A percentile compares a stretch with the other conserved stretches of the same genome.
These are phyloP conservation scores for Eudyptes chrysolophus DNA, from an alignment of 2,113 vertebrate species.

Conservation along the genomic window DNA sequence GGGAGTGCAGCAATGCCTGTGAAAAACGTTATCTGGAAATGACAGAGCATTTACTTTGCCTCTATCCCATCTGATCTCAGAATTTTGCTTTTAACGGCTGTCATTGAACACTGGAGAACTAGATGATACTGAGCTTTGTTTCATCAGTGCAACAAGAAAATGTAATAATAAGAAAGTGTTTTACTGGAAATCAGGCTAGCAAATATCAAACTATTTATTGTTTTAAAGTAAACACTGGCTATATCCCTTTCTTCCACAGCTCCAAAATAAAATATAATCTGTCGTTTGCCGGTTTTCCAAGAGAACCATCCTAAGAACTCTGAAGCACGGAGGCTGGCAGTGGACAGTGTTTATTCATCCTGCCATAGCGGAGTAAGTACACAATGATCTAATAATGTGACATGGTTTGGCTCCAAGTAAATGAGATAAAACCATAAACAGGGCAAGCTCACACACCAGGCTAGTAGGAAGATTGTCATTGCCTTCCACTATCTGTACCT, in stretches of 20 bases:
- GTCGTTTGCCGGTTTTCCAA: background rate
- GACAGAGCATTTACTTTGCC: slow-evolving; percentile 28
- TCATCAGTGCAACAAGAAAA: background rate
- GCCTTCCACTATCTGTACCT: background rate
- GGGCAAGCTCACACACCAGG: background rate
- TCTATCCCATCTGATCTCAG: slow-evolving; percentile 3
- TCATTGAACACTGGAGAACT: background rate
- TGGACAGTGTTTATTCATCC: background rate
- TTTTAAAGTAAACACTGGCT: background rate
- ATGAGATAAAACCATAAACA: background rate
- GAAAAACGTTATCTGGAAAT: slow-evolving; percentile 55
- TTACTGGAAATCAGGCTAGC: background rate
- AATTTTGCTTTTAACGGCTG: slow-evolving; percentile 24
- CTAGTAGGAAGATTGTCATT: background rate
- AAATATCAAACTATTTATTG: background rate
- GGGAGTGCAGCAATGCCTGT: background rate
- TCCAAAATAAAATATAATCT: background rate
- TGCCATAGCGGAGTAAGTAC: background rate
- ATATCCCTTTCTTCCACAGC: background rate
- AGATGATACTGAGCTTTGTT: background rate
- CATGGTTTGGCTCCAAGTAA: background rate
- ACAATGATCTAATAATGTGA: background rate
- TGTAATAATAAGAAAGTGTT: background rate
- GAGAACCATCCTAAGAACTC: background rate
- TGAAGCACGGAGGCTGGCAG: background rate